Evolutionary conservation across 2,113 vertebrate species (phyloP).

Genomic region (Verasper variegatus): DNA sequence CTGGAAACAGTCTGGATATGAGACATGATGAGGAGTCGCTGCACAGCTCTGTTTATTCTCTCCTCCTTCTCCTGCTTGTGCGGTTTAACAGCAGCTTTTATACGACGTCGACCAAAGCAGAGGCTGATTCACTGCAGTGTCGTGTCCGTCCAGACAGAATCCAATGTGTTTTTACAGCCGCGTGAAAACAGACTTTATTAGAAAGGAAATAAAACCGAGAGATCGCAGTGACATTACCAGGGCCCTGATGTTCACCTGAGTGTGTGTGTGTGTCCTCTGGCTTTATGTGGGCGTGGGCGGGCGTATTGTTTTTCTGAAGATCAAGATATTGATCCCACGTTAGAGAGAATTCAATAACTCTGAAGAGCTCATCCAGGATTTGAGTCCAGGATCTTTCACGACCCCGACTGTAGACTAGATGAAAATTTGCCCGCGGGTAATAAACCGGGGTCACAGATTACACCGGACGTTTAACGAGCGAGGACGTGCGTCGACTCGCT

Average conservation of each 20-base stretch:
- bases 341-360: background rate
- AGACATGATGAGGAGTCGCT: background rate
- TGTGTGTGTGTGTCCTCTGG: background rate
- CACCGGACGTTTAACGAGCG: background rate
- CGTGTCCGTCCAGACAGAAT: background rate
- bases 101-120: background rate
- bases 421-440: background rate
- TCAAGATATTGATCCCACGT: background rate
- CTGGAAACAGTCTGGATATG: too few species aligned
- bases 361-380: conserved; percentile 4
- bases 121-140: background rate
- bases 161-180: conserved; percentile 2
- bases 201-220: conserved; percentile 17
- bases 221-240: background rate
- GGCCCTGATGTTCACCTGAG: conserved; percentile 9
- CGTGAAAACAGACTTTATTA: conserved; percentile 29
- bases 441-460: background rate
- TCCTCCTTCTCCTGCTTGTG: background rate
- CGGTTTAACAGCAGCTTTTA: background rate
- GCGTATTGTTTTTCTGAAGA: background rate
- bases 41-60: background rate
- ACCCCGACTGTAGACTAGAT: background rate
- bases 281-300: background rate
- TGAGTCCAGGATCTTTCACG: too few species aligned
- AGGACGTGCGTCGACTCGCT: background rate